Evolutionary conservation across 2,113 vertebrate species (phyloP), one percentile per base, ranked within the genome.

Genomic region (Hylia prasina): DNA sequence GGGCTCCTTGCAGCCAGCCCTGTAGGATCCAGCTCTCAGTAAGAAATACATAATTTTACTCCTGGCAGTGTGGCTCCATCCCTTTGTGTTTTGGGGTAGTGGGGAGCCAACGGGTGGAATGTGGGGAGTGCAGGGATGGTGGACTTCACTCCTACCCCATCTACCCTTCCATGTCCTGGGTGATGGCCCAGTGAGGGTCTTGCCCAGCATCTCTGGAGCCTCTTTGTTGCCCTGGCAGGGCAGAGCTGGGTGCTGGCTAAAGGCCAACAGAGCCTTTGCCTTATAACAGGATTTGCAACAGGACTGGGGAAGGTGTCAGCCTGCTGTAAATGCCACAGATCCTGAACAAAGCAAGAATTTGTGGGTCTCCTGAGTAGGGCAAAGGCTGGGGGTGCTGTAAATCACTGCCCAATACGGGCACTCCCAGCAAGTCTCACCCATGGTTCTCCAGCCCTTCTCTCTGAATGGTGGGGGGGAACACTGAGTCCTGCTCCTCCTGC

Each of bases 21-120:
- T 88, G 56, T 15, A 60, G 60, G 54, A 83, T 37, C 9, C 64
- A 76, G 31, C 80, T 81, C 58, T 58, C 33, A 42, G 2, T 33
- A 64, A 85, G 42, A 82, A 97, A 95, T 97, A 96, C 78, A 97
- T n/a, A 0, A 47, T 91, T 89, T 89, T 68, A 83, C 15, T 89
- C 22, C 24, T 53, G 28, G 53, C 37, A 57, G 12, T n/a, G 40
- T 0, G 2, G 31, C 37, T 94, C 40, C 30, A 28, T 51, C 25
- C 28, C 44, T 44, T 28, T 57, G 54, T 3, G 7, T 13, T 51
- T 40, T 27, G 28, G 35, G 65, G 17, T 50, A 28, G 7, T 35
- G 71, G 53, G 35, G 35, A 83, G 31, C 4, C 0, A 2, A 21
- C 14, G 0, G 5, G 11, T 0, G 11, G 28, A 33, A 72, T 0